Evolutionary conservation across 2,888 invertebrate genomes (phyloP), one percentile per base, ranked within the genome.

Genomic region (Catocala sponsa): DNA sequence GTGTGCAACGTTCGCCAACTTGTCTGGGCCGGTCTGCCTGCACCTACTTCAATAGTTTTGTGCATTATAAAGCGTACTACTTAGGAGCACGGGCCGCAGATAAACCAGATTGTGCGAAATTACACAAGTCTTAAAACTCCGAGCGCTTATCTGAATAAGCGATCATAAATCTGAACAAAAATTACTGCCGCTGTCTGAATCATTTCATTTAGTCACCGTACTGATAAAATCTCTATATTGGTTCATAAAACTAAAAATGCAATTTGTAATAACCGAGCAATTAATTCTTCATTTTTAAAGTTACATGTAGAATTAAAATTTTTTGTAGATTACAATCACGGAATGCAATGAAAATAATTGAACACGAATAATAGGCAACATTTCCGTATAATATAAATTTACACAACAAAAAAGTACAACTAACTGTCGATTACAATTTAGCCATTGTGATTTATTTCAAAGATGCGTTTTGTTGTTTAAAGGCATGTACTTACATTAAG

Each of bases 1-100:
- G 84, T 82, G 82, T 78, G 78, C 74, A 67, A 74, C 72, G 75
- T 75, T 76, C 65, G 71, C 70, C 76, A 74, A 76, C 70, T 74
- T 68, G 70, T 70, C 72, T 73, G 76, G 74, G 62, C 70, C 60
- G 65, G 35, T 54, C 47, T 44, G 62, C 66, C 55, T 70, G 75
- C 72, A 65, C 59, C 63, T 65, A 65, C 68, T 74, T 71, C 72
- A 67, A 70, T 66, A 72, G 63, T 72, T 70, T 76, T 60, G 72
- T 72, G 68, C 67, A 74, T 67, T 67, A 71, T 69, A 66, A 68
- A 69, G 60, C 47, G 55, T 62, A 65, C 62, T 65, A 59, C 63
- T 73, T 53, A 42, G 50, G 53, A 53, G 33, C 44, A 53, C 12
- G 12, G 48, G 48, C 47, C 46, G 35, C 32, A 51, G 58, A 55